A percentile compares a stretch with the other conserved stretches of the same genome.
Conservation (phyloP, 1,140 invertebrate species). For the Ips nitidus region DNA sequence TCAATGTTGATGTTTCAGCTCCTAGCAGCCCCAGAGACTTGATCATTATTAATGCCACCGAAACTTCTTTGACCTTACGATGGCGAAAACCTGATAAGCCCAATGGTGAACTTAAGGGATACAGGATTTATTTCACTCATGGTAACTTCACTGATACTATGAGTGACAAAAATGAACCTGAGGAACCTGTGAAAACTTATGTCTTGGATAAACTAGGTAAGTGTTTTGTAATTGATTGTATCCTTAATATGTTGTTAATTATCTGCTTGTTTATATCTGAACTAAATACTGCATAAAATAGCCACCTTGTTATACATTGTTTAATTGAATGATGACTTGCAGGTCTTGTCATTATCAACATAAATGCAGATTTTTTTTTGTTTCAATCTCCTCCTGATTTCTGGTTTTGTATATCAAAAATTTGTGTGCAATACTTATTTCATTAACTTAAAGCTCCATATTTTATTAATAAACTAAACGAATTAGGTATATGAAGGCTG, state of each 20-base stretch:
- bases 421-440: too few species aligned
- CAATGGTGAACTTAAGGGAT: slow-evolving; percentile 71
- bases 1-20: slow-evolving; percentile 54
- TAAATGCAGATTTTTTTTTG: too few species aligned
- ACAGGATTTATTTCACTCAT: slow-evolving; percentile 70
- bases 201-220: slow-evolving; percentile 65
- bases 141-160: slow-evolving; percentile 67
- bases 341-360: too few species aligned
- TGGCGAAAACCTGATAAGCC: slow-evolving; percentile 76
- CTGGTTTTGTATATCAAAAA: too few species aligned
- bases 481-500: too few species aligned
- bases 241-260: neutral
- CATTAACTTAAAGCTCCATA: too few species aligned
- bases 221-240: slow-evolving; percentile 43
- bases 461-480: too few species aligned
- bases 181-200: slow-evolving; percentile 56
- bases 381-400: too few species aligned
- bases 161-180: slow-evolving; percentile 57
- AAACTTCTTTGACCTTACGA: slow-evolving; percentile 73
- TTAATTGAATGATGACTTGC: too few species aligned
- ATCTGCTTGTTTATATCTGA: slow-evolving; percentile 15
- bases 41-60: slow-evolving; percentile 70
- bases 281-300: neutral
- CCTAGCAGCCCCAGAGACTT: slow-evolving; percentile 82
- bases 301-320: too few species aligned